Evolutionary conservation across 2,888 invertebrate genomes (phyloP).

Genomic region (Heliothis peltigera): DNA sequence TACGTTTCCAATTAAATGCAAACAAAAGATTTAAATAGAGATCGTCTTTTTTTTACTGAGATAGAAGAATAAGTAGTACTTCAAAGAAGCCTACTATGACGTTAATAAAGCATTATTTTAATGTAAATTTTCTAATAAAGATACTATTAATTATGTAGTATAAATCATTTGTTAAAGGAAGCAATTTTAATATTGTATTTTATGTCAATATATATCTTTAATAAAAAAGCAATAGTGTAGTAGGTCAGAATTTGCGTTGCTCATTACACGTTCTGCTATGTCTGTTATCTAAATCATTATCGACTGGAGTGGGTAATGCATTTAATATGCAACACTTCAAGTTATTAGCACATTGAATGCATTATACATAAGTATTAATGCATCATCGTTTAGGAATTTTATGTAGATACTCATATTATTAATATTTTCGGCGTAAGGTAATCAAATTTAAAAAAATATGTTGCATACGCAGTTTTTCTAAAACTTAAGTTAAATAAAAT

Average conservation of each 20-base stretch:
- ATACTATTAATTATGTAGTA: no score
- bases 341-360: background rate
- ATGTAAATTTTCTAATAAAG: conserved; percentile 10
- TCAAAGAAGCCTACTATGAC: background rate
- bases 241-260: no score
- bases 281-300: conserved; percentile 2
- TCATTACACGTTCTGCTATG: background rate
- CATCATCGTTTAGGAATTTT: conserved; percentile 1
- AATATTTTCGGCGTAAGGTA: no score
- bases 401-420: no score
- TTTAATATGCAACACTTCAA: conserved; percentile 19
- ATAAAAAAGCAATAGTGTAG: no score
- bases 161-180: no score
- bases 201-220: no score
- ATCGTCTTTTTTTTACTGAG: background rate
- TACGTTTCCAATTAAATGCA: conserved; percentile 21
- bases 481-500: no score
- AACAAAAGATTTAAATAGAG: conserved; percentile 14
- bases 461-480: no score
- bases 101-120: background rate
- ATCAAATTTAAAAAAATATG: no score
- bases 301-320: background rate
- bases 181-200: background rate
- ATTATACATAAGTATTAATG: background rate
- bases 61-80: background rate